Base-by-base conservation (phyloP, 1,140 invertebrate species). In the Solenopsis fugax region DNA sequence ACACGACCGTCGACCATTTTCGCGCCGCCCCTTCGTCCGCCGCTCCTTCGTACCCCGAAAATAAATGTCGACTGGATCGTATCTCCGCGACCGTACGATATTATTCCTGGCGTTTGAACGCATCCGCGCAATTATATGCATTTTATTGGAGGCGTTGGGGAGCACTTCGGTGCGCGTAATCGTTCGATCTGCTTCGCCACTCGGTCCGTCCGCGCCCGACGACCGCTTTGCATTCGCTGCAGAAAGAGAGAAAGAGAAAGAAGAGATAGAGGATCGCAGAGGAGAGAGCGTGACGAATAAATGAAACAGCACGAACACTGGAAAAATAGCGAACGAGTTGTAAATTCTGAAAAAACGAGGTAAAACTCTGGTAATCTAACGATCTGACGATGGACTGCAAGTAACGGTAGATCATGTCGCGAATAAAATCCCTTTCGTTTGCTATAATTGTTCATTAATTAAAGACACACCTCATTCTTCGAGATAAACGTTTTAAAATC, bases 111-210 rank as follows among this genome's bases (percentile, higher is more conserved):
- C 37, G 29, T 76, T 90, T 85, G 75, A 85, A 87, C 72, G 65
- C 60, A 64, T 65, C 58, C n/a, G 58, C 58, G 93, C 93, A 93
- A 94, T 94, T 94, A 94, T 94, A 94, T 93, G 93, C 89, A 92
- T 92, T 94, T 94, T 94, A 94, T 94, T 90, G 90, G 92, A 87
- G 58, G 81, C 88, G 82, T 80, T 69, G 78, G 73, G 77, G 87
- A 92, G 85, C 88, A 91, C 90, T 92, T 90, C 50, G 87, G 64
- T 87, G 81, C 78, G 78, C 88, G 89, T 93, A 94, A 94, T 94
- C 93, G 93, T 90, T 93, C 92, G 92, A 94, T 94, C 91, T 93
- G 88, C 67, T 50, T 72, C 60, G 80, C 88, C 86, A 82, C 87
- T 91, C 81, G 78, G 45, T 56, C 62, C 65, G 85, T 82, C 54